phyloP scores from a whole-genome alignment of 1,140 invertebrate genomes.

The Cotesia chilonis region DNA sequence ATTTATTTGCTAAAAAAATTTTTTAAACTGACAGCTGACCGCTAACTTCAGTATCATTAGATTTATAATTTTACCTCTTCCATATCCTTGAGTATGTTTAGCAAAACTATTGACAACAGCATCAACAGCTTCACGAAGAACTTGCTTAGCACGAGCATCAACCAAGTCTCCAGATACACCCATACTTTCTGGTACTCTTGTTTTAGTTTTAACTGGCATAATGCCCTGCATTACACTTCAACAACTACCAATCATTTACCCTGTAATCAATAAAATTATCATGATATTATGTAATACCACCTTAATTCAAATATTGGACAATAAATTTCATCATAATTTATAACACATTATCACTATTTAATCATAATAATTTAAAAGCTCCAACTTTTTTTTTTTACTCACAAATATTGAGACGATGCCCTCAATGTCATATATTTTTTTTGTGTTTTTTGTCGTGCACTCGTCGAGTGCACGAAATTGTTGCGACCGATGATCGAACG shows the following conservation, averaged over 20 bases:
- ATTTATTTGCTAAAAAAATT: too few relatives aligned
- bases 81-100: constrained; percentile 80
- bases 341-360: too few relatives aligned
- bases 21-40: too few relatives aligned
- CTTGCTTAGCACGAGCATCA: constrained; percentile 75
- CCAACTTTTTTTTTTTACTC: constrained; percentile 11
- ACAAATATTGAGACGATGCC: constrained; percentile 25
- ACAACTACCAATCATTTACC: constrained; percentile 48
- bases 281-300: background rate
- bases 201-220: constrained; percentile 64
- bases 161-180: constrained; percentile 62
- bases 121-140: constrained; percentile 79
- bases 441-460: constrained; percentile 10
- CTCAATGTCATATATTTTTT: constrained; percentile 18
- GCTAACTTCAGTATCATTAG: constrained; percentile 34
- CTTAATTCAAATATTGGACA: background rate
- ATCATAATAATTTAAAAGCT: background rate
- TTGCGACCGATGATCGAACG: constrained; percentile 18
- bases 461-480: constrained; percentile 21
- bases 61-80: constrained; percentile 70
- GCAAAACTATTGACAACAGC: constrained; percentile 82
- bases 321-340: background rate
- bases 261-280: constrained; percentile 38
- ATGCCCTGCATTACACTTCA: constrained; percentile 58
- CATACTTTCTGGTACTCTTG: constrained; percentile 61